phyloP scores from a whole-genome alignment of 2,888 invertebrate genomes.

The Eupithecia tripunctaria region DNA sequence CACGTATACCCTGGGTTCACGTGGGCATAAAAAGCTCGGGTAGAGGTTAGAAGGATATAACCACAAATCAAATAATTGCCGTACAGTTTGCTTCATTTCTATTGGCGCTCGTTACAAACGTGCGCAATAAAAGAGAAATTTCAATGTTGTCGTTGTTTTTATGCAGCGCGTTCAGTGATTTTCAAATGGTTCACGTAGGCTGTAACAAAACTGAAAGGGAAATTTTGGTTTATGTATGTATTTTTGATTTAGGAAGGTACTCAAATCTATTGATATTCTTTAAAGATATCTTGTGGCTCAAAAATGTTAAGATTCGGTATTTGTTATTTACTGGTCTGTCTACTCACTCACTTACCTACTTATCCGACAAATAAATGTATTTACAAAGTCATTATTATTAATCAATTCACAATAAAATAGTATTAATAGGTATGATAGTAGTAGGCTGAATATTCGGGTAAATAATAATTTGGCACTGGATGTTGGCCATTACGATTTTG shows the following conservation, averaged over 20 bases:
- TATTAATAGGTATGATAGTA: not conserved
- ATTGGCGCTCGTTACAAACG: slow-evolving; percentile 2
- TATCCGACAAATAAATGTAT: not conserved
- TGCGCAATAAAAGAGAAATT: slow-evolving; percentile 7
- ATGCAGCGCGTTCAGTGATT: slow-evolving; percentile 7
- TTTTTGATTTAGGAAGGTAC: not conserved
- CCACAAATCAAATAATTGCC: not conserved
- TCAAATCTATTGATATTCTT: not conserved
- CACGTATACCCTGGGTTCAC: not conserved
- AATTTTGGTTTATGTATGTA: not conserved
- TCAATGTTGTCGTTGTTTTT: slow-evolving; percentile 11
- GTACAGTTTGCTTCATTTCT: not conserved
- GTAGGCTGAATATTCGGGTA: slow-evolving; percentile 1
- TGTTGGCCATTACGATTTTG: slow-evolving; percentile 51
- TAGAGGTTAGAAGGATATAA: not conserved
- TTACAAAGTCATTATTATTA: slow-evolving; percentile 33
- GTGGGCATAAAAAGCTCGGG: not conserved
- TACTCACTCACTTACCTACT: not conserved
- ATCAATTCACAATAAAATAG: not conserved
- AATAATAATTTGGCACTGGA: slow-evolving; percentile 57
- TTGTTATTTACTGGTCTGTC: not conserved
- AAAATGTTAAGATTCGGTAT: not conserved
- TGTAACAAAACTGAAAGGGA: slow-evolving; percentile 45
- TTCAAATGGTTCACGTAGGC: slow-evolving; percentile 36
- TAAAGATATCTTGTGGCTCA: not conserved